Base-by-base conservation (phyloP, 2,797 vertebrate species). In the Silurus lanzhouensis region DNA sequence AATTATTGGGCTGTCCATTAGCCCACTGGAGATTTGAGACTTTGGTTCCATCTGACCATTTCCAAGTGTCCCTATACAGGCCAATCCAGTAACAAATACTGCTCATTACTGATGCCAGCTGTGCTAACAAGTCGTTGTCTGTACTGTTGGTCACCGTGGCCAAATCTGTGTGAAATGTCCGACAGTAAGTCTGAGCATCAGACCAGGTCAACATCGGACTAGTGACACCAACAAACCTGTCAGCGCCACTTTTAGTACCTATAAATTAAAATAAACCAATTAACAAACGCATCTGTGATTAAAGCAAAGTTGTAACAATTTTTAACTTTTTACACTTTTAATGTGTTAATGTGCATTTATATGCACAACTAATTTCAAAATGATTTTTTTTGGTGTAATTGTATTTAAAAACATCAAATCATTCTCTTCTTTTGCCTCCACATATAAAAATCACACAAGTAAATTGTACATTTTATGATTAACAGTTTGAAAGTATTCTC, bases 161-260 rank as follows among this genome's bases (percentile, higher is more conserved):
- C 74, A 84, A 67, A 57, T 84, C 83, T 44, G 27, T 78, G 48
- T 84, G 6, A 31, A 20, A 57, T 22, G 78, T 1, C 78, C 74
- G 63, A 27, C 74, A 84, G 52, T 84, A n/a, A 25, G 22, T 1
- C 48, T 15, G 74, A 19, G 83, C 83, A 0, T 78, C 52, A 38
- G 48, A n/a, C 83, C 83, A 84, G 3, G 8, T 68, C n/a, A 38
- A 46, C 38, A 46, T 77, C 2, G 74, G 31, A 55, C 48, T 20
- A 3, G 13, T 77, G 14, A 77, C 10, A 8, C 63, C 61, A 20
- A 66, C 6, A 19, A 67, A 84, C 60, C 76, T 78, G 44, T n/a
- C 63, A 44, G 83, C 31, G 14, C 63, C 77, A 80, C 20, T 44
- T 13, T 25, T 46, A 15, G 3, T 25, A 10, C 31, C 83, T 84